These are phyloP conservation scores for Drosophila yakuba DNA, from an alignment of 1,140 invertebrate species.

Conservation along the genomic window DNA sequence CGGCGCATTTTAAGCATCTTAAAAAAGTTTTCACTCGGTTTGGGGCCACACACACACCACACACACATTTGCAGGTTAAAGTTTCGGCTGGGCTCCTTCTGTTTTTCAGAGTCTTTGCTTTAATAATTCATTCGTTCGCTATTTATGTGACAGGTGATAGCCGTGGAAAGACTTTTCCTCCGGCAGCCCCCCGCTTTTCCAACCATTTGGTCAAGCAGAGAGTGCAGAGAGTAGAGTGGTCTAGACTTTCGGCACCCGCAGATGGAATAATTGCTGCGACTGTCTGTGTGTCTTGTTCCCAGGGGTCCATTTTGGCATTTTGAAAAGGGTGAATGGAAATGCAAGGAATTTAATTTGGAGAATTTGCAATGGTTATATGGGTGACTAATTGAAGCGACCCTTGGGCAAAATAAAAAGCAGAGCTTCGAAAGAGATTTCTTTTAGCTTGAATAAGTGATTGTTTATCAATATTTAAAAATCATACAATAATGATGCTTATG, in stretches of 20 bases:
- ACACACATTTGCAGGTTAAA: constrained; percentile 40
- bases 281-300: constrained; percentile 14
- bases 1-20: constrained; percentile 76
- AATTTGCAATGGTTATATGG: constrained; percentile 18
- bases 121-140: constrained; percentile 70
- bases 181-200: not conserved
- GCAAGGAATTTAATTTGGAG: constrained; percentile 43
- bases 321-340: constrained; percentile 25
- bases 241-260: constrained; percentile 45
- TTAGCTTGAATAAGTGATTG: no score
- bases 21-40: constrained; percentile 47
- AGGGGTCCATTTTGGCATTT: constrained; percentile 31
- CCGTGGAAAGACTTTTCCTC: constrained; percentile 42
- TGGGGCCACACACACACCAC: constrained; percentile 4
- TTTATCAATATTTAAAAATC: no score
- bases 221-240: constrained; percentile 9
- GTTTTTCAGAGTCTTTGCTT: constrained; percentile 52
- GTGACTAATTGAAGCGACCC: constrained; percentile 35
- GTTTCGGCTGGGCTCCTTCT: constrained; percentile 43
- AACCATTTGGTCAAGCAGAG: constrained; percentile 27
- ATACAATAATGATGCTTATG: no score
- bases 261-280: constrained; percentile 45
- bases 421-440: not conserved
- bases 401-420: not conserved
- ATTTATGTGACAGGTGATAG: constrained; percentile 78